Evolutionary conservation across 92 coral and sea anemone genomes (phyloP).

Genomic region (Zoanthus gigantus): DNA sequence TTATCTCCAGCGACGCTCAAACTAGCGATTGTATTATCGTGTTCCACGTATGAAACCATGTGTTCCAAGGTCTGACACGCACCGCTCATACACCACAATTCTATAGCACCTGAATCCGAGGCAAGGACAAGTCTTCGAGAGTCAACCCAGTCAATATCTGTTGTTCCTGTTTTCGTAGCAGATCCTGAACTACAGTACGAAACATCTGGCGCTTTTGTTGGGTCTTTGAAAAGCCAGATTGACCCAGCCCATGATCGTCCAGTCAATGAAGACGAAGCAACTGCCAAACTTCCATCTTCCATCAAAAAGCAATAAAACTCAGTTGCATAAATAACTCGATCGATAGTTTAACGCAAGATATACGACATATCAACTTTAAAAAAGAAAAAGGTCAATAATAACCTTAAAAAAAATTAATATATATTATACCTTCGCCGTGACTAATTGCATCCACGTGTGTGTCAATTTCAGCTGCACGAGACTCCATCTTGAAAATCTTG

Average conservation of each 20-base stretch:
- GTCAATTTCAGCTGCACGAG: conserved; percentile 71
- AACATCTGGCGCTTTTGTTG: conserved; percentile 92
- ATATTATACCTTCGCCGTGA: conserved; percentile 77
- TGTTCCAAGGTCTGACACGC: conserved; percentile 86
- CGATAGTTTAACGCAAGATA: neutral
- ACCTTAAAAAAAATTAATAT: neutral
- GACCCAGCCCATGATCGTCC: conserved; percentile 97
- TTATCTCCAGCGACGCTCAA: conserved; percentile 84
- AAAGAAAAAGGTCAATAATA: neutral
- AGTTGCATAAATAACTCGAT: neutral
- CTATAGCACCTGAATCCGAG: conserved; percentile 87
- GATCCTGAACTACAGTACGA: conserved; percentile 86
- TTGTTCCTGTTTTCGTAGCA: conserved; percentile 86
- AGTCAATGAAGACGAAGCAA: conserved; percentile 89
- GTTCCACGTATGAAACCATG: conserved; percentile 79
- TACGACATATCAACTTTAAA: neutral
- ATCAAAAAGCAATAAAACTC: neutral
- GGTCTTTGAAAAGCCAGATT: conserved; percentile 95
- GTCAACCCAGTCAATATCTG: conserved; percentile 91
- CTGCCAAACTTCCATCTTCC: conserved; percentile 86
- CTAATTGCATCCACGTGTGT: conserved; percentile 87
- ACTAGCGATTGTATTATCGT: conserved; percentile 85
- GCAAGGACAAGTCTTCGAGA: conserved; percentile 86
- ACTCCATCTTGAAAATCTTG: conserved; percentile 79
- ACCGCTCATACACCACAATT: conserved; percentile 87